A percentile compares a stretch with the other conserved stretches of the same genome.
These are phyloP conservation scores for Sarcophaga variegata DNA, from an alignment of 2,888 invertebrate genomes.

Conservation along the genomic window DNA sequence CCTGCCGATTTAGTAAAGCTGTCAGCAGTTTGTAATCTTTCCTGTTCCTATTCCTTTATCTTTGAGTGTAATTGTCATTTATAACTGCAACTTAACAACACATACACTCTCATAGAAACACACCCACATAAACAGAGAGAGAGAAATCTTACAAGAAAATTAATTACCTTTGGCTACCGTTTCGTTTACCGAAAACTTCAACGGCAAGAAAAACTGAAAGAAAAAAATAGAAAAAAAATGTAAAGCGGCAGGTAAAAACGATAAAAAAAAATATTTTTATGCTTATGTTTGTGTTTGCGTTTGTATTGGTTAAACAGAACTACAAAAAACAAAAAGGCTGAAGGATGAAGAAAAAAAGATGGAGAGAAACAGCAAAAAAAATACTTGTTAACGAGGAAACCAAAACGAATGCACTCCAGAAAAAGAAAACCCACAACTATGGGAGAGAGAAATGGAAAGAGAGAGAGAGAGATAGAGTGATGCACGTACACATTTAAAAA, in stretches of 20 bases:
- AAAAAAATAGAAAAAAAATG: not conserved
- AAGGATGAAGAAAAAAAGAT: not conserved
- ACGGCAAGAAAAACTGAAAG: conserved; percentile 9
- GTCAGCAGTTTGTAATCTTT: no score
- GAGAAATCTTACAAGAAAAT: conserved; percentile 73
- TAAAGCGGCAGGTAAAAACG: not conserved
- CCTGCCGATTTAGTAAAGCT: no score
- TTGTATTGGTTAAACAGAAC: conserved; percentile 57
- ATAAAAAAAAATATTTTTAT: conserved; percentile 44
- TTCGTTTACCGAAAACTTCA: conserved; percentile 60
- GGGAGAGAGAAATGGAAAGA: not conserved
- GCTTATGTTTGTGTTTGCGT: conserved; percentile 30
- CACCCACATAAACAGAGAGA: not conserved
- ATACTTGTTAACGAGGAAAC: conserved; percentile 56
- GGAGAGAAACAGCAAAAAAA: conserved; percentile 31
- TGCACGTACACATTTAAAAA: not conserved
- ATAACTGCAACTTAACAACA: conserved; percentile 20
- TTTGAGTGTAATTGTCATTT: conserved; percentile 2
- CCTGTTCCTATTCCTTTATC: not conserved
- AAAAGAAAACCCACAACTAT: conserved; percentile 32
- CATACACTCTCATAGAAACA: not conserved
- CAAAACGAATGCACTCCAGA: conserved; percentile 42
- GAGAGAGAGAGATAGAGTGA: not conserved
- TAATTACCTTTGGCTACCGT: conserved; percentile 78
- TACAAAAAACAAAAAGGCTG: not conserved